Evolutionary conservation across 2,888 invertebrate genomes (phyloP), one percentile per base, ranked within the genome.

Genomic region (Erynnis tages): DNA sequence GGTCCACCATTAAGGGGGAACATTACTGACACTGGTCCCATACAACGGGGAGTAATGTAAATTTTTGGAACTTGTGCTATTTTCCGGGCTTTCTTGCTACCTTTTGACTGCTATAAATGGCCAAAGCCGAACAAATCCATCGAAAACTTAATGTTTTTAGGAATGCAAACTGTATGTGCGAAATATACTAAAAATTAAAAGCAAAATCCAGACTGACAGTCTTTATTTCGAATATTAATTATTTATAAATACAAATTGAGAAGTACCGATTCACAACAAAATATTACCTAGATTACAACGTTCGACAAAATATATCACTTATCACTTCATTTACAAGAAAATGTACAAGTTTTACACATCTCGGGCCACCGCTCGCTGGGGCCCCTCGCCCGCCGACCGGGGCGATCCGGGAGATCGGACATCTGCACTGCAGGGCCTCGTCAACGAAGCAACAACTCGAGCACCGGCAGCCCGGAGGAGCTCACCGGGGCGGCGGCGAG

Each of bases 181-280:
- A 2, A 21, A 21, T 21, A 21, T 21, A 4, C 21, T 4, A 4
- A 21, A 72, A 73, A 64, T 61, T 60, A 59, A 61, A 57, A 52
- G 63, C 55, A 59, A 58, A 48, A 67, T 54, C 69, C 57, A 80
- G 86, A 89, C 87, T 74, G 73, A 82, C 80, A 85, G 87, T 85
- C 87, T 89, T 83, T 88, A 87, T 82, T 87, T 82, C 67, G 78
- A 77, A 82, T 83, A 84, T 74, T 81, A 72, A 69, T 50, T 73
- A 69, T 79, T 85, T 86, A 86, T 89, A 89, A 88, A 88, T 89
- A 89, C 82, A 87, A 85, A 87, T 85, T 85, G 85, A 88, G 87
- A 89, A 85, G 84, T 83, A 87, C 82, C 82, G 86, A 83, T 86
- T 88, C 87, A 87, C 86, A 85, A 87, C 85, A 86, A 85, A 83